Percentiles rank a stretch among this genome's conserved stretches.
These are phyloP conservation scores for Dinomys branickii DNA, from an alignment of 2,113 vertebrate species.

Conservation along the genomic window DNA sequence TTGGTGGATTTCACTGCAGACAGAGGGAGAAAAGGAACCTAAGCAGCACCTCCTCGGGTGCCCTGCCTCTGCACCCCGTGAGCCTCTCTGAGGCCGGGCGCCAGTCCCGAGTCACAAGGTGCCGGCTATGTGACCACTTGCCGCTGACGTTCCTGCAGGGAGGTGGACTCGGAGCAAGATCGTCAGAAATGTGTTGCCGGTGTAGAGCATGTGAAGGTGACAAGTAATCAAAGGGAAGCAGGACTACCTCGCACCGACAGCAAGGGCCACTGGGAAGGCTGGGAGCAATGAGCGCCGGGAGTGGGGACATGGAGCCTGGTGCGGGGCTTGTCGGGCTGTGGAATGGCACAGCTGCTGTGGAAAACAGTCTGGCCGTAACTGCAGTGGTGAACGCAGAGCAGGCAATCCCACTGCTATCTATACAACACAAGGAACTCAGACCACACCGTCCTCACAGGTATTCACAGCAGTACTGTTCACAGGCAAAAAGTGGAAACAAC, in stretches of 20 bases:
- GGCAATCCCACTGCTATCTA: background rate
- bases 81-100: fast-evolving
- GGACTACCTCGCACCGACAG: background rate
- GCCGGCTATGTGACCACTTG: background rate
- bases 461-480: background rate
- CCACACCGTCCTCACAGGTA: background rate
- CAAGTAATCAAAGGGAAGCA: background rate
- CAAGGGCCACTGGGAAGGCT: background rate
- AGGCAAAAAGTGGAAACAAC: background rate
- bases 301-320: fast-evolving
- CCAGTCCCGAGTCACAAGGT: background rate
- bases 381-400: background rate
- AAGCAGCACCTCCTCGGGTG: background rate
- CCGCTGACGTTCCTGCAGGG: background rate
- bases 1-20: background rate
- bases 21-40: background rate
- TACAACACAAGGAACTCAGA: background rate
- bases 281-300: background rate
- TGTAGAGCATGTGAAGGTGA: background rate
- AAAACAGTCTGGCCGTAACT: background rate
- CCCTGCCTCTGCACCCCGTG: background rate
- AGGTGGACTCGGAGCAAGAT: background rate
- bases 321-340: background rate
- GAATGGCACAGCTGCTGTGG: background rate
- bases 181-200: background rate